phyloP scores from a whole-genome alignment of 2,888 invertebrate species.

The Leptinotarsa haldemani region DNA sequence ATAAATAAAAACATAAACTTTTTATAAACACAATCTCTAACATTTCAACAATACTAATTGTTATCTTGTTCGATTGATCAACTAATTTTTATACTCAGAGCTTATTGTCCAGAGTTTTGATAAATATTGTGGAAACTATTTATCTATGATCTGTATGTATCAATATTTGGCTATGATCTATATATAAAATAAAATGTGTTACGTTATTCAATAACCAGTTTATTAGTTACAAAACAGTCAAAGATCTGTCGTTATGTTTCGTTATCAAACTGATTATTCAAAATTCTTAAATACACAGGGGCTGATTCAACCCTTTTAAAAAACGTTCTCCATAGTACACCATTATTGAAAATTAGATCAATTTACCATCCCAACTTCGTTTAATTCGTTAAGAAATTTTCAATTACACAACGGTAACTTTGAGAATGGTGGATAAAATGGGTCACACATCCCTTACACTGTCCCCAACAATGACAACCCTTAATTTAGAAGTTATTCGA shows the following conservation, averaged over 20 bases:
- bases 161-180: no score
- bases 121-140: no score
- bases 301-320: constrained; percentile 34
- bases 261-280: constrained; percentile 27
- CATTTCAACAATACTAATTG: no score
- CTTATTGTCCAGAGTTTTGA: no score
- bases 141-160: no score
- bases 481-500: constrained; percentile 65
- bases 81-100: no score
- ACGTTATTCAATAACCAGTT: constrained; percentile 12
- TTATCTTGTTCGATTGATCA: no score
- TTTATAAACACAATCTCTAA: no score
- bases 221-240: constrained; percentile 19
- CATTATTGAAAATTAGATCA: constrained; percentile 45
- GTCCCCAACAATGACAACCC: constrained; percentile 63
- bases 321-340: constrained; percentile 29
- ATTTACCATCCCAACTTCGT: constrained; percentile 47
- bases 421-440: constrained; percentile 51
- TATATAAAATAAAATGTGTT: no score
- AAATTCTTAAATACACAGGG: constrained; percentile 36
- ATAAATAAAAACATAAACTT: no score
- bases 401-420: constrained; percentile 55
- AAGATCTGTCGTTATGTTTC: constrained; percentile 26
- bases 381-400: constrained; percentile 53
- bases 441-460: constrained; percentile 60